A percentile compares a stretch with the other conserved stretches of the same genome.
Evolutionary conservation across 2,797 vertebrate genomes (phyloP).

Genomic region (Eurystomus glaucurus): DNA sequence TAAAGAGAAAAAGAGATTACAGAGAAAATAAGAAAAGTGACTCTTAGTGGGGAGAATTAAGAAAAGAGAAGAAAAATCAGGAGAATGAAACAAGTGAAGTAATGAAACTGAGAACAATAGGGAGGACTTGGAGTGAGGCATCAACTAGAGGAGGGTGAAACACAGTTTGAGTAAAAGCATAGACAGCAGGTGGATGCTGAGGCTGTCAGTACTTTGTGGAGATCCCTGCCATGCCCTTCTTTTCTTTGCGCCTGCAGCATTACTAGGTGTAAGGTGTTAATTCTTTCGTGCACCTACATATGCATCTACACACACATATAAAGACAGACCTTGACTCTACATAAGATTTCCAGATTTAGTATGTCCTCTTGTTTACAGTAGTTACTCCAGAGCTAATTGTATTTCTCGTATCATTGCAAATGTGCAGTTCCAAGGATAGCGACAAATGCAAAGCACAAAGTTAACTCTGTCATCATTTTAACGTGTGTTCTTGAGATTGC

Average conservation of each 20-base stretch:
- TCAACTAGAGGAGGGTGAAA: neutral
- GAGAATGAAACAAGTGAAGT: neutral
- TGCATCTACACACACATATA: neutral
- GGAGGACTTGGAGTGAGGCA: neutral
- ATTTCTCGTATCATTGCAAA: neutral
- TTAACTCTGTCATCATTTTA: neutral
- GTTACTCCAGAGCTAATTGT: neutral
- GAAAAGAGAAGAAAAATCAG: neutral
- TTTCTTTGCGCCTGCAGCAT: neutral
- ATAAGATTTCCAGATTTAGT: neutral
- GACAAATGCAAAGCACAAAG: neutral
- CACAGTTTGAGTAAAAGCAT: neutral
- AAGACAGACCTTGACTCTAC: neutral
- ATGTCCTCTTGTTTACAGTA: neutral
- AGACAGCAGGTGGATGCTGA: neutral
- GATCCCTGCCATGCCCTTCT: neutral
- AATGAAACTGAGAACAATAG: neutral
- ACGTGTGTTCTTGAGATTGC: neutral
- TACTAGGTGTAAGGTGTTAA: rapidly evolving
- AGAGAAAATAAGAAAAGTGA: neutral
- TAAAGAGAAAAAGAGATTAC: neutral
- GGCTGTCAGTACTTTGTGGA: neutral
- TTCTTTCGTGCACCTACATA: neutral
- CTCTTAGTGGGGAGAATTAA: neutral
- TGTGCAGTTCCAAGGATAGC: neutral